Evolutionary conservation across 2,113 vertebrate species (phyloP).

Genomic region (Ptilorrhoa leucosticta): DNA sequence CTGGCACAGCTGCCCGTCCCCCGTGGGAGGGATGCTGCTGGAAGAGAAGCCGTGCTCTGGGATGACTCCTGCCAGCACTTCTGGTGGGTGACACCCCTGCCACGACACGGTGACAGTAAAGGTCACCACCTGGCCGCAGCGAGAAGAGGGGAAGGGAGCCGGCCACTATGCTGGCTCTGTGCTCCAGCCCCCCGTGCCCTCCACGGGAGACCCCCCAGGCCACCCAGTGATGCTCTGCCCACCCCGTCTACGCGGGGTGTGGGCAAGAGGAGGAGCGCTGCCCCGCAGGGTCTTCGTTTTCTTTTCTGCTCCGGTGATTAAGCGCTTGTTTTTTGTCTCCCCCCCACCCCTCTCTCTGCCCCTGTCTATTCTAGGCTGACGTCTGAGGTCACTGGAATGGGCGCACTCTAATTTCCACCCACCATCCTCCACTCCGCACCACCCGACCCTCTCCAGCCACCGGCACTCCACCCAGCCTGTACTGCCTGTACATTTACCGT

Average conservation of each 20-base stretch:
- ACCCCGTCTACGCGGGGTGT: accelerated
- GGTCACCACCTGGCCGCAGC: neutral
- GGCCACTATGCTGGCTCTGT: neutral
- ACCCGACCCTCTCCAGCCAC: conserved; percentile 79
- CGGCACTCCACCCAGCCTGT: conserved; percentile 71
- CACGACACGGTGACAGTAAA: accelerated
- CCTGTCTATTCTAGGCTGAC: conserved; percentile 90
- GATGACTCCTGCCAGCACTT: neutral
- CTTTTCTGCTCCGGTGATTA: conserved; percentile 61
- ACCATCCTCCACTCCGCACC: conserved; percentile 73
- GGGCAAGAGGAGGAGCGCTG: neutral
- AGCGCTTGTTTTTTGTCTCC: conserved; percentile 62
- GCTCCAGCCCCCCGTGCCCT: neutral
- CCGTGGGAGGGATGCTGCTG: neutral
- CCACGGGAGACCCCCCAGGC: neutral
- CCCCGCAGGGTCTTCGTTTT: neutral
- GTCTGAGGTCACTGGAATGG: conserved; percentile 98
- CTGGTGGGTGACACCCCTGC: neutral
- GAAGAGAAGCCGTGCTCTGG: neutral
- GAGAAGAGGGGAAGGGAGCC: neutral
- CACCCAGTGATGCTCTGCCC: neutral
- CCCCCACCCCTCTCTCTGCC: conserved; percentile 34
- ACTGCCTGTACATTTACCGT: conserved; percentile 60
- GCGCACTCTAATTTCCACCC: conserved; percentile 85
- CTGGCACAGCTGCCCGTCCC: neutral